These are phyloP conservation scores for Drosophila miranda DNA, from an alignment of 1,140 invertebrate species.

Conservation along the genomic window DNA sequence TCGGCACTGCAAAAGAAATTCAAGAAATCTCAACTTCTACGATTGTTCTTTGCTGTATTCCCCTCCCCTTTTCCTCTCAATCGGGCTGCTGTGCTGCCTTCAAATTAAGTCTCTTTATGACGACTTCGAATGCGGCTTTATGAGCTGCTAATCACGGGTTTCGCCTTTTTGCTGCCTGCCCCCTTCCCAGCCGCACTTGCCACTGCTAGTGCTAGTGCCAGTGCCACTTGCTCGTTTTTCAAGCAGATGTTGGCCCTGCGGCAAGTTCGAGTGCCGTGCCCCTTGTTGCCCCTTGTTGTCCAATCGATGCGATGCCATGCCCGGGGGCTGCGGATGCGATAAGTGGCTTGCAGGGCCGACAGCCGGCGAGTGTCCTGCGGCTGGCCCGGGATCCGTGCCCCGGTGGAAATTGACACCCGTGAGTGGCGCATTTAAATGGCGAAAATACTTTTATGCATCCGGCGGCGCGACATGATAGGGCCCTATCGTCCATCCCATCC, in stretches of 20 bases:
- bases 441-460: conserved; percentile 62
- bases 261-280: conserved; percentile 23
- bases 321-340: conserved; percentile 48
- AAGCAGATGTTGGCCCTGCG: conserved; percentile 62
- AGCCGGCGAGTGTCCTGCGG: conserved; percentile 66
- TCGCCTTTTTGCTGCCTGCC: conserved; percentile 50
- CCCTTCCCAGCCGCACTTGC: conserved; percentile 10
- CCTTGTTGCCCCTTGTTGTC: conserved; percentile 12
- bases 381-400: conserved; percentile 47
- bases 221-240: conserved; percentile 30
- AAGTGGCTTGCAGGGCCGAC: conserved; percentile 56
- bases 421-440: conserved; percentile 74
- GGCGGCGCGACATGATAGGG: conserved; percentile 36
- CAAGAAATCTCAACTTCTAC: too few species aligned
- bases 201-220: too few species aligned
- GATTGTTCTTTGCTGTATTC: too few species aligned
- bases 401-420: conserved; percentile 73
- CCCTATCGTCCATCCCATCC: conserved; percentile 1
- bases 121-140: conserved; percentile 27
- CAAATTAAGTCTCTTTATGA: conserved; percentile 25
- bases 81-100: not conserved
- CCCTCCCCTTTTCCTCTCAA: not conserved
- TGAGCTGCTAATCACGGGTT: conserved; percentile 64
- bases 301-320: conserved; percentile 18
- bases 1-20: too few species aligned